Evolutionary conservation across 2,797 vertebrate genomes (phyloP).

Genomic region (Gouania willdenowi): DNA sequence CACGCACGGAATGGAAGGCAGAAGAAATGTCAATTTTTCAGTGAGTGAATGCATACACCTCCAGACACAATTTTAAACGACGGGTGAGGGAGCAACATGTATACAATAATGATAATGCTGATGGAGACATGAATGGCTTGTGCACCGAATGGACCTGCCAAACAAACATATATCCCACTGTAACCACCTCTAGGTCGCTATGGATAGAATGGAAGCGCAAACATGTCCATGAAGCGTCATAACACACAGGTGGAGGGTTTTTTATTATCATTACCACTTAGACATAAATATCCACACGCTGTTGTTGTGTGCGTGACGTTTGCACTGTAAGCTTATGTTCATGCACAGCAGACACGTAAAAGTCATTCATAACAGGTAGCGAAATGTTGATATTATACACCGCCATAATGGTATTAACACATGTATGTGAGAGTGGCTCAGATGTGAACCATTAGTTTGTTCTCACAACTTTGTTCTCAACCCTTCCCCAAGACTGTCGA

Average conservation of each 20-base stretch:
- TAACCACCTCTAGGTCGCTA: constrained; percentile 37
- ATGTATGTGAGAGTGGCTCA: constrained; percentile 3
- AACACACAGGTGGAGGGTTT: constrained; percentile 52
- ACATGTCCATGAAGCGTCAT: constrained; percentile 47
- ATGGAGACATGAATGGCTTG: constrained; percentile 18
- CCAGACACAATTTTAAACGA: constrained; percentile 15
- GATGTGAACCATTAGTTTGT: neutral
- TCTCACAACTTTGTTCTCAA: neutral
- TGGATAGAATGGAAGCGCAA: constrained; percentile 37
- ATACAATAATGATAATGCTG: constrained; percentile 17
- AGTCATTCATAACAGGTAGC: constrained; percentile 4
- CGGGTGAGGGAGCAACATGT: constrained; percentile 16
- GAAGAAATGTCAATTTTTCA: neutral
- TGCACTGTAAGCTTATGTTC: neutral
- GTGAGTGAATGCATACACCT: neutral
- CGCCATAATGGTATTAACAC: constrained; percentile 36
- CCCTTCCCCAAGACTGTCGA: too few relatives aligned
- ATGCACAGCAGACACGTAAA: constrained; percentile 3
- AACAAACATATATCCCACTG: constrained; percentile 27
- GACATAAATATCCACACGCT: constrained; percentile 32
- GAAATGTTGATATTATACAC: constrained; percentile 32
- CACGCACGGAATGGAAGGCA: constrained; percentile 3
- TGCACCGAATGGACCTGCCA: constrained; percentile 50
- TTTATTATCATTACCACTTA: constrained; percentile 47
- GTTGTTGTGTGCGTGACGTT: constrained; percentile 3